Evolutionary conservation across 1,140 invertebrate genomes (phyloP).

Genomic region (Eriosoma lanigerum): DNA sequence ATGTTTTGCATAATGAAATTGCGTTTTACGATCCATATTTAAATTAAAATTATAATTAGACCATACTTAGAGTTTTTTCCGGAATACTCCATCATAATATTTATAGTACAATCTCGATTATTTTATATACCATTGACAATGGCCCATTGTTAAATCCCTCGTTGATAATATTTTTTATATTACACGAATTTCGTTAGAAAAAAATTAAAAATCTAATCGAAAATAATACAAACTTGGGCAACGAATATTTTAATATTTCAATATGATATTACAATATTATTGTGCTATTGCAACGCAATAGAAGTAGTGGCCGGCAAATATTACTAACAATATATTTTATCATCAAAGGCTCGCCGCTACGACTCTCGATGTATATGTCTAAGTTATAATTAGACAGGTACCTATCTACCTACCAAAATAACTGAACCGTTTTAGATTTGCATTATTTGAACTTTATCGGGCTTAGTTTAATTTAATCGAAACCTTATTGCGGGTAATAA

Average conservation of each 20-base stretch:
- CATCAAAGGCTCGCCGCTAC: background rate
- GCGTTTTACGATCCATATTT: background rate
- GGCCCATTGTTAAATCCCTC: too few species aligned
- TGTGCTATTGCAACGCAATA: too few species aligned
- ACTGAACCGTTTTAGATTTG: background rate
- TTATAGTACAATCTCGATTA: too few species aligned
- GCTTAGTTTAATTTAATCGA: background rate
- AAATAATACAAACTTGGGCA: too few species aligned
- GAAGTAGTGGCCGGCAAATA: background rate
- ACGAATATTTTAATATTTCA: too few species aligned
- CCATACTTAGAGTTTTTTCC: background rate
- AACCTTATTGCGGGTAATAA: background rate
- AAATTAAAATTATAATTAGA: background rate
- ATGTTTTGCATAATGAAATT: slow-evolving; percentile 11
- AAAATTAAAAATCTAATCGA: too few species aligned
- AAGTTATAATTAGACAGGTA: slow-evolving; percentile 18
- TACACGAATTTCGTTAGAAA: too few species aligned
- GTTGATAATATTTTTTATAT: too few species aligned
- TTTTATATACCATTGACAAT: too few species aligned
- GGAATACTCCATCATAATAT: background rate
- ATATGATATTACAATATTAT: too few species aligned
- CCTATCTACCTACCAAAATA: too few species aligned
- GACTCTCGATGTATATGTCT: background rate
- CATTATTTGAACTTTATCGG: slow-evolving; percentile 13
- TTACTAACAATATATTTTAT: background rate